phyloP scores from a whole-genome alignment of 2,888 invertebrate species.

The Muscina levida region DNA sequence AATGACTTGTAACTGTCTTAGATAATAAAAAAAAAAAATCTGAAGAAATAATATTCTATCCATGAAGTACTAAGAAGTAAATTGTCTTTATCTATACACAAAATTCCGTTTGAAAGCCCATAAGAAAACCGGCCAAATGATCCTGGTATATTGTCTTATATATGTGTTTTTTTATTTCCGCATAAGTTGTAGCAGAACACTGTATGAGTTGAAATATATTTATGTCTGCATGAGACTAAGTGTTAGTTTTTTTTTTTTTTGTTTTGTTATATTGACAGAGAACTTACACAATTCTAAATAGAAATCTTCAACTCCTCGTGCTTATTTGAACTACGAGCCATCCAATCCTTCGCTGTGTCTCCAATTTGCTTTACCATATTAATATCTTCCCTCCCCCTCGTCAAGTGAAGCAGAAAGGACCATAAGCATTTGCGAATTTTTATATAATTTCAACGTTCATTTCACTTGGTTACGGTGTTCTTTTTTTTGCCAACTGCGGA shows the following conservation, averaged over 20 bases:
- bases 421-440: conserved; percentile 35
- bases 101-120: too few species aligned
- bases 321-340: neutral
- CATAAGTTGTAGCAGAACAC: too few species aligned
- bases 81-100: too few species aligned
- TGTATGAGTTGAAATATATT: neutral
- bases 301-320: conserved; percentile 8
- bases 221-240: neutral
- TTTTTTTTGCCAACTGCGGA: neutral
- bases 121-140: too few species aligned
- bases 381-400: neutral
- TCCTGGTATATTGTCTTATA: too few species aligned
- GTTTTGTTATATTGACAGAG: conserved; percentile 31
- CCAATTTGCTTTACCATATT: neutral
- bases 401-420: conserved; percentile 14
- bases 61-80: too few species aligned
- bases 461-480: neutral
- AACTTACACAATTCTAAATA: conserved; percentile 32
- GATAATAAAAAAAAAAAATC: too few species aligned
- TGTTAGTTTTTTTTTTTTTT: conserved; percentile 3
- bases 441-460: conserved; percentile 31
- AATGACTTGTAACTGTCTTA: too few species aligned
- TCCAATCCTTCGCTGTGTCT: conserved; percentile 1
- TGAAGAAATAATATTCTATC: too few species aligned
- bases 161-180: too few species aligned